Evolutionary conservation across 2,888 invertebrate species (phyloP), one percentile per base, ranked within the genome.

Genomic region (Noctua janthe): DNA sequence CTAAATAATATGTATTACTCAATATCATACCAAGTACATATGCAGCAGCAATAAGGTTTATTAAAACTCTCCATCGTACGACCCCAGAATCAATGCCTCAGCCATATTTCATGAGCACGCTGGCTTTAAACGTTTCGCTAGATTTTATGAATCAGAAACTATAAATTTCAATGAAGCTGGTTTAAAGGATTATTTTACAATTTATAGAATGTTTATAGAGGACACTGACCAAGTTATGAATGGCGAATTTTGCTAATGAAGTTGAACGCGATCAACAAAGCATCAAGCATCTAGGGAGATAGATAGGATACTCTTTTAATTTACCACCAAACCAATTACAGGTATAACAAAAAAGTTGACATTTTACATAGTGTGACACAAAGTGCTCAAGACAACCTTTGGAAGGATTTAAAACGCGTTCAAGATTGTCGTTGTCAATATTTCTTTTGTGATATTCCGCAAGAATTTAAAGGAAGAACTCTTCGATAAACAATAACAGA

Each of bases 81-180:
- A 78, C 15, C 23, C 23, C 13, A 70, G 43, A 74, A 82, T 86
- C 86, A 75, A 85, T 75, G 74, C 56, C 49, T 76, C 20, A 49
- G 29, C 54, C 64, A 76, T 83, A 85, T 74, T 87, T 87, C 71
- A 80, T 72, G 83, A 80, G 67, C 17, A 20, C 64, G 74, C 76
- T 47, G 23, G 64, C 74, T 87, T 69, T 29, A 72, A 86, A n/a
- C 80, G 59, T 72, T 83, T 54, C n/a, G 54, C 49, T 71, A 74
- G 76, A 54, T 76, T 85, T 80, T 84, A 85, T 87, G 85, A 84
- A 87, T 87, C 84, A 87, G 85, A 85, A 85, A 74, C 85, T 74
- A 80, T 87, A 85, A 75, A 85, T 85, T 87, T 74, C 80, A 71
- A 87, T 76, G 47, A 80, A 87, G 64, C 69, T 35, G 47, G 67